These are phyloP conservation scores for Crambe crambe DNA, from an alignment of 37 sponge, comb jelly and placozoan species.

Conservation along the genomic window DNA sequence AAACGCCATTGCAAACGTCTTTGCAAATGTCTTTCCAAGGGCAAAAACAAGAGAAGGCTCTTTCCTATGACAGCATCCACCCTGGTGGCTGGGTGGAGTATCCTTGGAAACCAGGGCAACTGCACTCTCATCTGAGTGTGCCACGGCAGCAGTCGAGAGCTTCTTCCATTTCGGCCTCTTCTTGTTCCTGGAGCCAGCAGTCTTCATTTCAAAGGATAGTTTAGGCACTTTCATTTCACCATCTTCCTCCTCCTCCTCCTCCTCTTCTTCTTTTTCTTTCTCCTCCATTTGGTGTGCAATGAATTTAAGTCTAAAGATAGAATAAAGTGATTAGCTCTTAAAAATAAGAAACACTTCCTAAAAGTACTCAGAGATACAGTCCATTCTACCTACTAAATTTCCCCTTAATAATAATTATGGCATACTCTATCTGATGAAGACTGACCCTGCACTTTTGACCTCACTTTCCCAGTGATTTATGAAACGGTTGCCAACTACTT, in stretches of 20 bases:
- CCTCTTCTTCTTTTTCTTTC: not conserved
- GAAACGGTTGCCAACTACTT: constrained; percentile 56
- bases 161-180: not conserved
- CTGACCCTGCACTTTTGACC: constrained; percentile 62
- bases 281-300: not conserved
- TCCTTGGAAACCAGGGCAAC: not conserved
- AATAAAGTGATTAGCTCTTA: too few species aligned
- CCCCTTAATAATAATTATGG: too few species aligned
- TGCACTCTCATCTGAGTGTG: not conserved
- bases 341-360: too few species aligned
- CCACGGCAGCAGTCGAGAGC: not conserved
- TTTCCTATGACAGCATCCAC: not conserved
- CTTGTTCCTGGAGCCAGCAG: not conserved
- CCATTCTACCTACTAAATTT: too few species aligned
- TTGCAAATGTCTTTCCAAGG: constrained; percentile 65
- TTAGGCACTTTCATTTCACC: not conserved
- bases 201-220: not conserved
- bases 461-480: constrained; percentile 67
- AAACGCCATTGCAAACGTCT: constrained; percentile 45
- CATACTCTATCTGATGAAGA: too few species aligned
- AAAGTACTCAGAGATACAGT: too few species aligned
- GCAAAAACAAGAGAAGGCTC: constrained; percentile 64
- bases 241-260: not conserved
- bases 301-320: not conserved
- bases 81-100: not conserved